These are phyloP conservation scores for Aegotheles bennettii DNA, from an alignment of 2,113 vertebrate genomes.

Conservation along the genomic window DNA sequence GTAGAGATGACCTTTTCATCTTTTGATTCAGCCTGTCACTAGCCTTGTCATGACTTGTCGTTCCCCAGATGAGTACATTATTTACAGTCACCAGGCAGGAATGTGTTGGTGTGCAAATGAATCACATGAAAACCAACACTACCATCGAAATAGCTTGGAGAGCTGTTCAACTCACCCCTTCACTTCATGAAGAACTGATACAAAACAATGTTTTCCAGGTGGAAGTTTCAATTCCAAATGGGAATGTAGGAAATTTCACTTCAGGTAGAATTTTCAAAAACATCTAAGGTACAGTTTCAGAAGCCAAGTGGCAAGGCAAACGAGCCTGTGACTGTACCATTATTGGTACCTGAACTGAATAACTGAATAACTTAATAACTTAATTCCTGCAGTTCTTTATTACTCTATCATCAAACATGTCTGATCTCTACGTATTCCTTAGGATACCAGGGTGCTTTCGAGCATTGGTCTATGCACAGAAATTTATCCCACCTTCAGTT, in stretches of 20 bases:
- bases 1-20: not conserved
- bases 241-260: not conserved
- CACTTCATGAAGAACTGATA: not conserved
- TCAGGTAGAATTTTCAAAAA: not conserved
- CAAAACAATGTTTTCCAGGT: not conserved
- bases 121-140: not conserved
- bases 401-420: not conserved
- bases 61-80: not conserved
- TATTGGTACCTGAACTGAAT: not conserved
- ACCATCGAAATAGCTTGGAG: not conserved
- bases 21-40: not conserved
- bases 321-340: not conserved
- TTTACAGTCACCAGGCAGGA: not conserved
- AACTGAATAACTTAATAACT: not conserved
- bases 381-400: not conserved
- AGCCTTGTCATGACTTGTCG: not conserved
- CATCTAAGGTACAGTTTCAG: not conserved
- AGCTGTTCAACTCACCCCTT: not conserved
- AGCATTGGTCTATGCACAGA: not conserved
- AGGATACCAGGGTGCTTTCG: not conserved
- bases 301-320: not conserved
- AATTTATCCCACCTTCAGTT: not conserved
- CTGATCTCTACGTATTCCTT: not conserved
- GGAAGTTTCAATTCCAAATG: not conserved
- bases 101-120: not conserved